These are phyloP conservation scores for Platyrinchus mystaceus DNA, from an alignment of 2,797 vertebrate species.

Conservation along the genomic window DNA sequence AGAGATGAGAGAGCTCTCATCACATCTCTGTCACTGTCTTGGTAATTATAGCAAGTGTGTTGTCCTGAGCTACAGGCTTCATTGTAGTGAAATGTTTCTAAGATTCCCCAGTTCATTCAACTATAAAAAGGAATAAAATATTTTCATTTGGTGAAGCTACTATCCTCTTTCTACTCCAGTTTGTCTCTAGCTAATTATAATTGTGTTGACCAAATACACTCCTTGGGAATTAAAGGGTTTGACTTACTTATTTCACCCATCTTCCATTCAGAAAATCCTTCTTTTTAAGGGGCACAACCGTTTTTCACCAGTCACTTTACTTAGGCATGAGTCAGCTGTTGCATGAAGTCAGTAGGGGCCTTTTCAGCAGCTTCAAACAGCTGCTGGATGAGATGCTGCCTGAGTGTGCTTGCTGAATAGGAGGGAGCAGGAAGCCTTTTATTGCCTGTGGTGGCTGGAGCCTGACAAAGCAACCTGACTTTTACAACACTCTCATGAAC, in stretches of 20 bases:
- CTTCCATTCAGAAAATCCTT: not conserved
- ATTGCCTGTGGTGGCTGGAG: not conserved
- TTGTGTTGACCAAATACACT: not conserved
- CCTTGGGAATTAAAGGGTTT: not conserved
- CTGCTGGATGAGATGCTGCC: not conserved
- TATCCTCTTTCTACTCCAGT: not conserved
- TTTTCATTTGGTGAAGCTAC: not conserved
- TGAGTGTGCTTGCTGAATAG: not conserved
- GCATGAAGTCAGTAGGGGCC: not conserved
- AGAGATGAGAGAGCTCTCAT: accelerated
- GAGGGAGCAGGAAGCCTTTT: not conserved
- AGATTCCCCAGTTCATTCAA: not conserved
- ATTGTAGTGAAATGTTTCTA: not conserved
- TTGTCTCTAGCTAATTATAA: not conserved
- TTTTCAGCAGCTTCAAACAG: not conserved
- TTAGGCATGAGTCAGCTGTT: not conserved
- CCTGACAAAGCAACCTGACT: not conserved
- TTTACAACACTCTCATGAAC: not conserved
- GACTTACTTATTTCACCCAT: not conserved
- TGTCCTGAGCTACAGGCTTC: not conserved
- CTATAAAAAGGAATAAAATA: not conserved
- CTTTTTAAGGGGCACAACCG: not conserved
- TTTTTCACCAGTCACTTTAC: not conserved
- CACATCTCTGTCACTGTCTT: not conserved
- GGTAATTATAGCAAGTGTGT: not conserved